Base-by-base conservation (phyloP, 30 jellyfish, hydroid and myxozoan species). In the Hydractinia echinata region DNA sequence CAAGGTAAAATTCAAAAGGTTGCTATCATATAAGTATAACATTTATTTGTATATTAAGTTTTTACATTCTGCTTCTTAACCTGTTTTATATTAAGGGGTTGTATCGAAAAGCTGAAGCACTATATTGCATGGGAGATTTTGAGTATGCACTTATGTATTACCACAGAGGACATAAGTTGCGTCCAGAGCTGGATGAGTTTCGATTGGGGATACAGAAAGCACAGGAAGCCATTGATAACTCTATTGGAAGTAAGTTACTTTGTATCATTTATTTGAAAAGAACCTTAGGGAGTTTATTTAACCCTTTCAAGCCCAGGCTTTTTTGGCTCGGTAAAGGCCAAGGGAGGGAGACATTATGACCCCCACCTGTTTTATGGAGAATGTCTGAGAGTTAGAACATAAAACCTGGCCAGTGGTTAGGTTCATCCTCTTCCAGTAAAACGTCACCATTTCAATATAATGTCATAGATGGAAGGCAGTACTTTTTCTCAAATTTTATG, bases 181-280 rank as follows among this genome's bases (percentile, higher is more conserved):
- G 98, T 68, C 98, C 98, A 19, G 98, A 92, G 70, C 66, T 92
- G 72, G 95, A 86, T 73, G 98, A 92, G 76, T 92, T 92, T 77
- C 89, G 96, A 44, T 89, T 92, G 7, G 98, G 98, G 3, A 92
- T 92, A 51, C 98, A 92, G 71, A 92, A 92, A 73, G 98, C 98
- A 1, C 98, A 92, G 69, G 98, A 92, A 76, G 98, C 98, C 6
- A 92, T 92, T 82, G 98, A 92, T 53, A 92, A 92, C 73, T 92
- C 98, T 44, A 92, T 92, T 53, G 98, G 98, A 83, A 92, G 98
- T 92, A 79, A 69, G 97, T 76, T 60, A 16, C 15, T 15, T 19
- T 76, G 11, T 15, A 20, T 0, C 55, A 7, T 71, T 58, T 58
- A 58, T 11, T 11, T 13, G 1, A 58, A 11, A 58, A 58, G 2